Percentiles rank a stretch among this genome's conserved stretches.
Conservation (phyloP, 1,140 invertebrate species). For the Rhopalosiphum padi region DNA sequence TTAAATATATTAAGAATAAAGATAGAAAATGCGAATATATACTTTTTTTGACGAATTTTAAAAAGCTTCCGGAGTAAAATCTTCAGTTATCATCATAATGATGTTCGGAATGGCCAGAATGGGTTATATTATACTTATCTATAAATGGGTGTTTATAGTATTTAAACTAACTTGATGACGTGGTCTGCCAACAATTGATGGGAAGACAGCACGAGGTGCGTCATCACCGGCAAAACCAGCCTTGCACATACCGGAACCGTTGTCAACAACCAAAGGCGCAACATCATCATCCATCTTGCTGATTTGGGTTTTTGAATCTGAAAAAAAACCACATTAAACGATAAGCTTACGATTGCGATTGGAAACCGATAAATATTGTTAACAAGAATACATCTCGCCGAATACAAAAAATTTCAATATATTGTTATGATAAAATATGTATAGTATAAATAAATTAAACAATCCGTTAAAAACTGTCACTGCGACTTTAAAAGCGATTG, state of each 20-base stretch:
- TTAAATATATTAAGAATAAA: too few species aligned
- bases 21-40: too few species aligned
- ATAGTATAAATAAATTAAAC: background rate
- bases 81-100: too few species aligned
- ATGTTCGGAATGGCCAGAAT: background rate
- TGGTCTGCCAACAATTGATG: conserved; percentile 84
- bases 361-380: background rate
- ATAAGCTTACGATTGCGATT: background rate
- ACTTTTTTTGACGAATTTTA: too few species aligned
- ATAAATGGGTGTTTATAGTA: background rate
- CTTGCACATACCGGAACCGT: conserved; percentile 91
- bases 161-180: conserved; percentile 72
- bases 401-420: background rate
- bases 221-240: conserved; percentile 91
- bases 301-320: conserved; percentile 2
- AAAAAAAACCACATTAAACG: background rate
- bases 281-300: conserved; percentile 86
- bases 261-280: conserved; percentile 86
- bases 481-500: background rate
- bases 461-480: background rate
- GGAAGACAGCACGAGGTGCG: conserved; percentile 87
- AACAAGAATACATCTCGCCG: background rate
- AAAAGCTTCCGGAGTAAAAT: background rate
- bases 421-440: background rate
- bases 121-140: too few species aligned